phyloP scores from a whole-genome alignment of 2,113 vertebrate genomes.

The Ranitomeya imitator region DNA sequence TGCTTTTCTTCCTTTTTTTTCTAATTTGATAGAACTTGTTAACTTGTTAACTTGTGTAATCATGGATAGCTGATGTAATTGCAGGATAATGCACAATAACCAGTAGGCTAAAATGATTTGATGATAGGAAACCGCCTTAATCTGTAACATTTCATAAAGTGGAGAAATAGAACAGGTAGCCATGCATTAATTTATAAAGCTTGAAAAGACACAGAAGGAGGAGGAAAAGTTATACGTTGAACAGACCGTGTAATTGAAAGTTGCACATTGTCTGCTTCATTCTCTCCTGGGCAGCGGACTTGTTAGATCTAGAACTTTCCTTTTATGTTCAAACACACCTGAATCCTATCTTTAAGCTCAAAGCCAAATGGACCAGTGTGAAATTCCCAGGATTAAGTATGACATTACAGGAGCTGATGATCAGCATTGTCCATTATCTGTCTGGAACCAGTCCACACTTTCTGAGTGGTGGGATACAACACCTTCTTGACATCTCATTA shows the following conservation, averaged over 20 bases:
- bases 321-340: slow-evolving; percentile 43
- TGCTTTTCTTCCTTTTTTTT: too few species aligned
- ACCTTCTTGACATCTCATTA: not conserved
- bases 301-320: not conserved
- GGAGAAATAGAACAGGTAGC: not conserved
- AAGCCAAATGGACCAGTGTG: slow-evolving; percentile 7
- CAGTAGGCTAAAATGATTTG: not conserved
- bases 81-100: not conserved
- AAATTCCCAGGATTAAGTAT: not conserved
- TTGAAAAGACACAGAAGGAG: not conserved
- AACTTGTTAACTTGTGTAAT: too few species aligned
- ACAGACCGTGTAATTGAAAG: slow-evolving; percentile 27
- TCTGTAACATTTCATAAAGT: not conserved
- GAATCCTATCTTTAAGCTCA: not conserved
- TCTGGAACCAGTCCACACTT: slow-evolving; percentile 9
- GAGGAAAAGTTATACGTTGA: not conserved
- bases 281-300: not conserved
- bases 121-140: not conserved
- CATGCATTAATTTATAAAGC: not conserved
- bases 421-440: slow-evolving; percentile 18
- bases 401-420: not conserved
- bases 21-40: not conserved
- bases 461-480: not conserved
- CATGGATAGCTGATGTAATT: not conserved
- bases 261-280: not conserved